These are phyloP conservation scores for Otus scops DNA, from an alignment of 2,797 vertebrate genomes.

Conservation along the genomic window DNA sequence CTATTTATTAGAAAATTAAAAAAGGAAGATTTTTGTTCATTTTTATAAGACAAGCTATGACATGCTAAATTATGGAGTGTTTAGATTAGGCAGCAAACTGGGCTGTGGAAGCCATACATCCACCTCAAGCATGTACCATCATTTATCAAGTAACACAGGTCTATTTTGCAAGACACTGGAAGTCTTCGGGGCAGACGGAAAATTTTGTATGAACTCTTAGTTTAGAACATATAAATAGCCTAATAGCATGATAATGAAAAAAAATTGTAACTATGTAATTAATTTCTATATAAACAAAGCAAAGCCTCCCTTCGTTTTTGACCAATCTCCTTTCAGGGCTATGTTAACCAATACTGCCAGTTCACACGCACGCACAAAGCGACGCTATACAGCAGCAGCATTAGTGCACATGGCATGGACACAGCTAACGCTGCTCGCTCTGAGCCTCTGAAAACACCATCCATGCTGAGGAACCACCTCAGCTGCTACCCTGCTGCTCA, in stretches of 20 bases:
- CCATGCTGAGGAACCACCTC: fast-evolving
- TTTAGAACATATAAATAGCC: not conserved
- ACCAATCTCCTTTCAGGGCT: fast-evolving
- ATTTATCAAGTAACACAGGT: not conserved
- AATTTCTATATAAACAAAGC: not conserved
- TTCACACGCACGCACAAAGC: fast-evolving
- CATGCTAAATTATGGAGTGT: fast-evolving
- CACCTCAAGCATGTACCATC: fast-evolving
- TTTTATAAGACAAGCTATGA: not conserved
- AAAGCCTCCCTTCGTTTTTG: not conserved
- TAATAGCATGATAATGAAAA: not conserved
- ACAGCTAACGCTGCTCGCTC: fast-evolving
- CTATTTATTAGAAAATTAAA: not conserved
- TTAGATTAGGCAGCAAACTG: not conserved
- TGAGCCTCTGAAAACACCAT: fast-evolving
- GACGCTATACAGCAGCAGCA: fast-evolving
- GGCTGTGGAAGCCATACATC: not conserved
- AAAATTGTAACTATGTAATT: not conserved
- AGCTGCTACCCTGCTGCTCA: fast-evolving
- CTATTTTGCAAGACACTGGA: not conserved
- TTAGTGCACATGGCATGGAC: fast-evolving
- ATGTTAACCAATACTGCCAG: fast-evolving
- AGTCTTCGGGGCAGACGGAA: not conserved
- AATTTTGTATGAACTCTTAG: no score
- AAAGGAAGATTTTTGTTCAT: not conserved